Percentiles rank a stretch among this genome's conserved stretches.
Conservation (phyloP, 2,797 vertebrate genomes). For the Tiaroga cobitis region DNA sequence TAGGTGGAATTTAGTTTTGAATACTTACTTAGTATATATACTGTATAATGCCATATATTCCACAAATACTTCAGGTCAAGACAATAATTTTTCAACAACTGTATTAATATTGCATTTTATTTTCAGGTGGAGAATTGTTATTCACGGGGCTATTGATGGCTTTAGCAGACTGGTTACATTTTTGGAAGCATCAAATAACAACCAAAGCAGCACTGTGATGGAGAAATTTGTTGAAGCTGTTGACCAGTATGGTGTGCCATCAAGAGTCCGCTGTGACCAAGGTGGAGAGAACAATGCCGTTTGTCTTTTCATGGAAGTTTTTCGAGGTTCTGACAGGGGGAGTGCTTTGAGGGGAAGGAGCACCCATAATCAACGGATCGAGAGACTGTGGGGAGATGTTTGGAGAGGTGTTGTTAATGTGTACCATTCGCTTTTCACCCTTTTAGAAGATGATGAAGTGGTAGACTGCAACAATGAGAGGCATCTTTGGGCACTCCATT, state of each 20-base stretch:
- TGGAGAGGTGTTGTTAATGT: slow-evolving; percentile 27
- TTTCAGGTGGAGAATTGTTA: not conserved
- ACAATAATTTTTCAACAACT: too few species aligned
- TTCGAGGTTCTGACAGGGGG: not conserved
- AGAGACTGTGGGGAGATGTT: slow-evolving; percentile 36
- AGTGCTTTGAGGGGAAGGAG: slow-evolving; percentile 29
- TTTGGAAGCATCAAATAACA: too few species aligned
- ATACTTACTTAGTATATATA: too few species aligned
- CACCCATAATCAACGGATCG: slow-evolving; percentile 28
- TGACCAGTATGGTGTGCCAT: not conserved
- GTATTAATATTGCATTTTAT: not conserved
- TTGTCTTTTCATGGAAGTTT: slow-evolving; percentile 10
- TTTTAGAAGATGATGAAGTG: slow-evolving; percentile 7
- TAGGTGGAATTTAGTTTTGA: too few species aligned
- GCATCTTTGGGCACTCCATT: slow-evolving; percentile 34
- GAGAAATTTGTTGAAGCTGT: too few species aligned
- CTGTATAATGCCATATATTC: too few species aligned
- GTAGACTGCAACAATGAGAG: too few species aligned
- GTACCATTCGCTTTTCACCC: slow-evolving; percentile 19
- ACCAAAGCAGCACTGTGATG: too few species aligned
- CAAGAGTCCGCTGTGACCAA: slow-evolving; percentile 2
- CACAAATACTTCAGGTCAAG: too few species aligned
- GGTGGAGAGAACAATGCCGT: slow-evolving; percentile 27
- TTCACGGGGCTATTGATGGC: not conserved
- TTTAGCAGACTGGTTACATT: not conserved